phyloP scores from a whole-genome alignment of 2,797 vertebrate genomes.

The Spea hammondii region DNA sequence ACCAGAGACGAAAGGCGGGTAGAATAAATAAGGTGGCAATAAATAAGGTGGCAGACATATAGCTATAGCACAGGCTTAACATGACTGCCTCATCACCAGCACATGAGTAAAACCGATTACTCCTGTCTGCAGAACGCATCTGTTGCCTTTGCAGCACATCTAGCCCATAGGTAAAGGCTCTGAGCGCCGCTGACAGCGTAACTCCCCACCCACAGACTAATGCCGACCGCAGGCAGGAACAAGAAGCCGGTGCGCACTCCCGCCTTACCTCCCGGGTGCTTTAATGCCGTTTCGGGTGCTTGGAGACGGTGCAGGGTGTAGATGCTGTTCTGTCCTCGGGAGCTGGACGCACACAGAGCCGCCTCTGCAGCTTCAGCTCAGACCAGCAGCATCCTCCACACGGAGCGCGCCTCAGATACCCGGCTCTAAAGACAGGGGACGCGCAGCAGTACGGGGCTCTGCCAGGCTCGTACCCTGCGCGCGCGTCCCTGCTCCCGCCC shows the following conservation, averaged over 20 bases:
- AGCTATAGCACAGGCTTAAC: neutral
- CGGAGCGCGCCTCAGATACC: slow-evolving; percentile 22
- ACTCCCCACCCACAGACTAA: neutral
- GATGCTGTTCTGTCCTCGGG: slow-evolving; percentile 29
- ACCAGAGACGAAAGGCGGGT: neutral
- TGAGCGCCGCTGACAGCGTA: neutral
- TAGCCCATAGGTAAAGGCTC: neutral
- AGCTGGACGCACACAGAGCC: slow-evolving; percentile 22
- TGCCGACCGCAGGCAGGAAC: neutral
- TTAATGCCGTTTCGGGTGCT: neutral
- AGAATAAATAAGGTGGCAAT: neutral
- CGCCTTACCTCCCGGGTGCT: slow-evolving; percentile 25
- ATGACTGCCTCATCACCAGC: neutral
- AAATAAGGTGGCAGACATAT: neutral
- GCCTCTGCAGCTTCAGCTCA: slow-evolving; percentile 42
- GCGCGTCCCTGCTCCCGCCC: neutral
- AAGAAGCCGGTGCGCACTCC: neutral
- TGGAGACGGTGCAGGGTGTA: neutral
- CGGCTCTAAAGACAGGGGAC: neutral
- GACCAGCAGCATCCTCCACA: slow-evolving; percentile 39
- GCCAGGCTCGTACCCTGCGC: neutral
- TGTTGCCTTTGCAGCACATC: slow-evolving; percentile 36
- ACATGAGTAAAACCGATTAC: slow-evolving; percentile 28
- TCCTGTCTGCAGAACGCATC: slow-evolving; percentile 28
- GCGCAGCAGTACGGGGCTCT: neutral